phyloP scores from a whole-genome alignment of 2,888 invertebrate genomes.

The Apodemia duryi region DNA sequence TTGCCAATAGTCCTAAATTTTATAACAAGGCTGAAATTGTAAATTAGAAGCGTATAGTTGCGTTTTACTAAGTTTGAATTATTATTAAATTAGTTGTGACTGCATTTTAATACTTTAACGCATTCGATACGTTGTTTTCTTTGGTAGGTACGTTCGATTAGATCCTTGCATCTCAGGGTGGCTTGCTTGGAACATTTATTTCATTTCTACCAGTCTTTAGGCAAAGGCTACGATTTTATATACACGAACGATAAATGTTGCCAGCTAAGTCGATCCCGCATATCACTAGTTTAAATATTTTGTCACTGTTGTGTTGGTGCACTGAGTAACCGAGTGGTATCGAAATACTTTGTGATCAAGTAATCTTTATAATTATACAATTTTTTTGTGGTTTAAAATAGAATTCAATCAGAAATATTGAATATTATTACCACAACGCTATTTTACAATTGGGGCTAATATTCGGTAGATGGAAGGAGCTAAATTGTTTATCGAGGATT shows the following conservation, averaged over 20 bases:
- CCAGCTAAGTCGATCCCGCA: constrained; percentile 20
- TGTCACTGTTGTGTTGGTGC: not conserved
- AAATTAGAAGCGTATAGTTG: too few species aligned
- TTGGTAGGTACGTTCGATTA: not conserved
- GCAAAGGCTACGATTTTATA: constrained; percentile 29
- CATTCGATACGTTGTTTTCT: not conserved
- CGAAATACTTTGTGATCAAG: not conserved
- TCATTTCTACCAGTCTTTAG: constrained; percentile 33
- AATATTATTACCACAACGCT: too few species aligned
- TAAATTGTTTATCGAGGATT: too few species aligned
- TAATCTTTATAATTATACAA: too few species aligned
- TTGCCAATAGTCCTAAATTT: too few species aligned
- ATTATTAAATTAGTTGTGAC: not conserved
- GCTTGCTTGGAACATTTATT: constrained; percentile 25
- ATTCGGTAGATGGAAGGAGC: too few species aligned
- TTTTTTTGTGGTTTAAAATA: too few species aligned
- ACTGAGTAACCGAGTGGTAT: not conserved
- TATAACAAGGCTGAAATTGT: too few species aligned
- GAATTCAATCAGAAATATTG: too few species aligned
- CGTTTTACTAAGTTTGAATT: too few species aligned
- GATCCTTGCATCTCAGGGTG: constrained; percentile 3
- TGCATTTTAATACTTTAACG: not conserved
- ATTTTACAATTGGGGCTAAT: too few species aligned
- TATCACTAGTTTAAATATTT: constrained; percentile 16
- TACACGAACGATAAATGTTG: constrained; percentile 21